phyloP scores from a whole-genome alignment of 2,113 vertebrate species.

The Ia io region DNA sequence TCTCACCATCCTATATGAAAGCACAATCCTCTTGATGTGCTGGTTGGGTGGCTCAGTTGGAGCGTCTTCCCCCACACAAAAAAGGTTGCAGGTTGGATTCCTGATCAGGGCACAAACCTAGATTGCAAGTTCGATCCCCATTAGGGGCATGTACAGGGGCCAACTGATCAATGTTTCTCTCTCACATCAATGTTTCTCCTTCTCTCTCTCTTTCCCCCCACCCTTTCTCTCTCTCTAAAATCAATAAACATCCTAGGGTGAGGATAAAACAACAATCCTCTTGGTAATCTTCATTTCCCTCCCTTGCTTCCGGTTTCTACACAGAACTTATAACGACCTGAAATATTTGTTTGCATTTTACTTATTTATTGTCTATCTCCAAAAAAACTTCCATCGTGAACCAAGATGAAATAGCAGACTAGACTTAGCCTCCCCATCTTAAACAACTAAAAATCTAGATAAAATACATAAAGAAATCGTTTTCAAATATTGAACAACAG shows the following conservation, averaged over 20 bases:
- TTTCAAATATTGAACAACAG: not conserved
- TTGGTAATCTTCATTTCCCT: not conserved
- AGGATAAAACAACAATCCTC: not conserved
- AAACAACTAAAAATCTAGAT: conserved; percentile 26
- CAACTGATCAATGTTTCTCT: not conserved
- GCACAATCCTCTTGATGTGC: not conserved
- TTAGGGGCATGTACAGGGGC: not conserved
- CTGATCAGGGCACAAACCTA: not conserved
- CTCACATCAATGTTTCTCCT: too few relatives aligned
- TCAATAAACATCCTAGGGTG: too few relatives aligned
- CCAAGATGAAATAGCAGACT: not conserved
- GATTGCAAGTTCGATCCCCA: too few relatives aligned
- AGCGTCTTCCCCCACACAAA: not conserved
- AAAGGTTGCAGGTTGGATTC: not conserved
- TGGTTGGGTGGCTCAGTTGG: not conserved
- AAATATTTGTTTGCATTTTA: not conserved
- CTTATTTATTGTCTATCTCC: not conserved
- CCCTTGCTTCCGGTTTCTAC: not conserved
- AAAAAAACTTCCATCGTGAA: conserved; percentile 43
- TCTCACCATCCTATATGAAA: not conserved
- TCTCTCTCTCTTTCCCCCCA: too few relatives aligned
- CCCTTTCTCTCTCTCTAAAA: too few relatives aligned
- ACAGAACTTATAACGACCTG: not conserved
- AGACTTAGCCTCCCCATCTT: not conserved
- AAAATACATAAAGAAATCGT: not conserved